These are phyloP conservation scores for Coregonus clupeaformis DNA, from an alignment of 2,113 vertebrate species.

Conservation along the genomic window DNA sequence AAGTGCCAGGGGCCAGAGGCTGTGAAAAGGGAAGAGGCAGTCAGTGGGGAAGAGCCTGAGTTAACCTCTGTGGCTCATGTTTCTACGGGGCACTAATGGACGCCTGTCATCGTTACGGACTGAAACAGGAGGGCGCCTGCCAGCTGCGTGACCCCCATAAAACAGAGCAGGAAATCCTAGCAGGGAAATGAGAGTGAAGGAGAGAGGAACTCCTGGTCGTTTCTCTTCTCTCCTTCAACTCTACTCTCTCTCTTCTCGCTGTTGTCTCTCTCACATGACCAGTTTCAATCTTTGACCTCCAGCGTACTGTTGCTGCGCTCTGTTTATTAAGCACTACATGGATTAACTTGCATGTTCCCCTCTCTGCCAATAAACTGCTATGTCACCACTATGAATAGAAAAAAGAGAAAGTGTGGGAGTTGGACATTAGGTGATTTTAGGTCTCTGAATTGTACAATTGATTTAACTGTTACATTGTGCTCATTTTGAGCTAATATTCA, in stretches of 20 bases:
- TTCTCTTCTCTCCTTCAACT: constrained; percentile 15
- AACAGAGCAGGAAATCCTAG: constrained; percentile 73
- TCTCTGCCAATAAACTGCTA: background rate
- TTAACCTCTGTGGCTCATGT: constrained; percentile 66
- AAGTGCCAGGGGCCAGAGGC: constrained; percentile 27
- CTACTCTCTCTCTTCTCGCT: constrained; percentile 23
- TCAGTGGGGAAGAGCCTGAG: constrained; percentile 35
- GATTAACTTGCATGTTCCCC: background rate
- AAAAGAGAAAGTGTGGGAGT: background rate
- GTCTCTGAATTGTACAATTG: background rate
- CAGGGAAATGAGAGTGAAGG: constrained; percentile 59
- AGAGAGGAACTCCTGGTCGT: constrained; percentile 38
- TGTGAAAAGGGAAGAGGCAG: constrained; percentile 62
- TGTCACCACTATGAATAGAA: background rate
- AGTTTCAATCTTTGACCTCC: constrained; percentile 23
- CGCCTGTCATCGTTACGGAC: constrained; percentile 71
- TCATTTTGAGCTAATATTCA: background rate
- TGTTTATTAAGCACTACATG: constrained; percentile 18
- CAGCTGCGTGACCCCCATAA: constrained; percentile 77
- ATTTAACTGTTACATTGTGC: background rate
- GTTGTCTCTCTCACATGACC: constrained; percentile 25
- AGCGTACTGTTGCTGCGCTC: constrained; percentile 15
- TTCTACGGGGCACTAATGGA: constrained; percentile 71
- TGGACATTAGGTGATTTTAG: background rate
- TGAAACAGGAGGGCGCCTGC: constrained; percentile 75